Evolutionary conservation across 2,797 vertebrate species (phyloP), one percentile per base, ranked within the genome.

Genomic region (Sylvilagus floridanus): DNA sequence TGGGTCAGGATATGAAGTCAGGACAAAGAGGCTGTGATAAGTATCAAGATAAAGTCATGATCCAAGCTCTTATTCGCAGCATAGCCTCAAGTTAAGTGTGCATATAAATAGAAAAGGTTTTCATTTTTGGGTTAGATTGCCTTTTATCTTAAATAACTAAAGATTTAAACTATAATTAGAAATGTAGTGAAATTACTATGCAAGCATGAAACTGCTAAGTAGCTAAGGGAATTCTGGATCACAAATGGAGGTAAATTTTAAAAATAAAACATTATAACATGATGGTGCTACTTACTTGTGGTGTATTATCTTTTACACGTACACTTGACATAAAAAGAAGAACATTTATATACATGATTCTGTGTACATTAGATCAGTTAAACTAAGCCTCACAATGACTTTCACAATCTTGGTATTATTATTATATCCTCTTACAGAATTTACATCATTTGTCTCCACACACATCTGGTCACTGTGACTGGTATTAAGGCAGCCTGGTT

Each of bases 81-180:
- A 73, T 82, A 68, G 75, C 30, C 37, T 87, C 92, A 47, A 84
- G 32, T 50, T 28, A 91, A 91, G 37, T 83, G 8, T 62, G 54
- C 13, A 19, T 65, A 42, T 28, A 75, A 68, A 52, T 47, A 77
- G 72, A 75, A 87, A 37, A 89, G 21, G 0, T 77, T 72, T 94
- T 71, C 10, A 11, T 13, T 91, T 93, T 88, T 26, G 35, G 30
- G 47, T 77, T 75, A 84, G 26, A 82, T 77, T 85, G 5, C 5
- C 66, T 83, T 96, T 94, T 91, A 89, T 24, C 30, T 89, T 93
- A 93, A 72, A 75, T 76, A 79, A 86, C 57, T 93, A 77, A 78
- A 94, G 11, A 26, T 47, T 91, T 88, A 90, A 88, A 78, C 19
- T 90, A 52, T 69, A 94, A 93, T 91, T 95, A 71, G 82, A 95